phyloP scores from a whole-genome alignment of 2,797 vertebrate genomes.

The Cyclura pinguis region DNA sequence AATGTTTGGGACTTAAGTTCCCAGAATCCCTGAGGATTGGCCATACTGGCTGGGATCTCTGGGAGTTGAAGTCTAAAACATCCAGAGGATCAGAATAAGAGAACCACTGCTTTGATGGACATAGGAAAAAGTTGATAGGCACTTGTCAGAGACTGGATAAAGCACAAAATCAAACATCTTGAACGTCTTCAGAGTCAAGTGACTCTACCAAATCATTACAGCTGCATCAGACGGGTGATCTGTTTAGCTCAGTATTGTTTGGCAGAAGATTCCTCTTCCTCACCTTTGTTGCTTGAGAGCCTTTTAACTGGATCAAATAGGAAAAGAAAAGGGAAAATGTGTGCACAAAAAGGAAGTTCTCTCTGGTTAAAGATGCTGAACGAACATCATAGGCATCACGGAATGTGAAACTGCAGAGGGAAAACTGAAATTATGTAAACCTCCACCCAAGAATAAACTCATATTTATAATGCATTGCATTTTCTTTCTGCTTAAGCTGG shows the following conservation, averaged over 20 bases:
- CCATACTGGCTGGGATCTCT: not conserved
- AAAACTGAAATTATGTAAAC: not conserved
- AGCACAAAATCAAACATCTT: not conserved
- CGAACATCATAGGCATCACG: not conserved
- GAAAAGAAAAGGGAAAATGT: not conserved
- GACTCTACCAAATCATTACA: not conserved
- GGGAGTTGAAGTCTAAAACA: not conserved
- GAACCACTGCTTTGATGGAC: not conserved
- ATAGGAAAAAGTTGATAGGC: not conserved
- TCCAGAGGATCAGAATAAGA: not conserved
- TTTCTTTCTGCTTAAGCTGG: not conserved
- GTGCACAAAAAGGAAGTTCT: not conserved
- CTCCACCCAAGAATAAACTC: not conserved
- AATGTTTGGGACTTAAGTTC: not conserved
- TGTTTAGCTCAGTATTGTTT: not conserved
- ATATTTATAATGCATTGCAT: slow-evolving; percentile 5
- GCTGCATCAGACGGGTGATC: not conserved
- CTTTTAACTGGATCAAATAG: not conserved
- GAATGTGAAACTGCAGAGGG: not conserved
- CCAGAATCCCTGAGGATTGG: too few species aligned
- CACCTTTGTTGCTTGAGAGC: not conserved
- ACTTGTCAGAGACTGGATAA: not conserved
- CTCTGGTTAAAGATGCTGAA: not conserved
- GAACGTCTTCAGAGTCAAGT: not conserved
- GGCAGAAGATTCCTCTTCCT: not conserved